Evolutionary conservation across 2,113 vertebrate species (phyloP), one percentile per base, ranked within the genome.

Genomic region (Cryptomyrus ogoouensis): DNA sequence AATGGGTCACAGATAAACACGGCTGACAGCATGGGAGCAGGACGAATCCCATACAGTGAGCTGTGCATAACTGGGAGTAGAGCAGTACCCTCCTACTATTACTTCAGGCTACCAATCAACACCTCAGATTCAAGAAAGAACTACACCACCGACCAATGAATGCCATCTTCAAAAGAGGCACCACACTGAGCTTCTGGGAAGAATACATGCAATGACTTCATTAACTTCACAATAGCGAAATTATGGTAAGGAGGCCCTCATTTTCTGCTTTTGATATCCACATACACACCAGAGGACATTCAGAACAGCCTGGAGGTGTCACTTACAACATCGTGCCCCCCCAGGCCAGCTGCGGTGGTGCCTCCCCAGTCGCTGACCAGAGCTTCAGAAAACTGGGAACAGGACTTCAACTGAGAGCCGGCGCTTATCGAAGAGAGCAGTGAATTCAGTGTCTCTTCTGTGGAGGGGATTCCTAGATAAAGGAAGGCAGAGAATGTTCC

Each of bases 311-410:
- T 50, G 74, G 74, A 31, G 87, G n/a, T 17, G 21, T 19, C 27
- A 96, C 97, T 93, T 96, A 98, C 97, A 88, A 95, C 96, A 94
- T 94, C 96, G 91, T 97, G 97, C 93, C 96, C 94, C 12, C 96
- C 96, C 94, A 94, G 95, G 93, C 95, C 93, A 66, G 90, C 46
- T 88, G 95, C 89, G 90, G 93, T 94, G 92, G 88, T 96, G 93
- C 95, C 95, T 94, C 94, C 95, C 97, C 97, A 97, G 92, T 98
- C 97, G 42, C 90, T 95, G 91, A 95, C 94, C 3, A 96, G 91
- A 95, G 96, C 95, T 93, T 98, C 97, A 91, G 94, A 95, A 95
- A 96, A 96, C 92, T 95, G 94, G 88, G 96, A 94, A 27, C 95
- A 92, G 15, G 95, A 94, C 92, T 97, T 96, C 92, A 97, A 94